These are phyloP conservation scores for Blennius ocellaris DNA, from an alignment of 2,113 vertebrate species.

Conservation along the genomic window DNA sequence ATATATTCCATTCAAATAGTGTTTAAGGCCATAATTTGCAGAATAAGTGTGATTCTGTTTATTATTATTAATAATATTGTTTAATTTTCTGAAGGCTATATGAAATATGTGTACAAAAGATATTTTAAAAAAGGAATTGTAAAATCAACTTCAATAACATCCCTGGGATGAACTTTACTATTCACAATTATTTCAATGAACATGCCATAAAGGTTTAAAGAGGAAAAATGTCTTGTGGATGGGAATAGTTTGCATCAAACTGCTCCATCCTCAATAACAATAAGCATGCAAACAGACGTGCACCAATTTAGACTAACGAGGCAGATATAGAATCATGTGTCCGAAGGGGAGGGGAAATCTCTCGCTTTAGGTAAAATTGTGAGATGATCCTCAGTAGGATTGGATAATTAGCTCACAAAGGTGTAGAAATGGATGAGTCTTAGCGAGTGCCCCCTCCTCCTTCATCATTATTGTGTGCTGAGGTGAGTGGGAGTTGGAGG, in stretches of 20 bases:
- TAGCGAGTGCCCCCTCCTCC: slow-evolving; percentile 38
- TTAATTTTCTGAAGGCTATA: too few relatives aligned
- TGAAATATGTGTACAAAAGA: too few relatives aligned
- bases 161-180: too few relatives aligned
- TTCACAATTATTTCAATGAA: too few relatives aligned
- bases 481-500: slow-evolving; percentile 63
- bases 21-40: too few relatives aligned
- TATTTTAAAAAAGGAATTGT: too few relatives aligned
- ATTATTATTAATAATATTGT: too few relatives aligned
- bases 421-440: slow-evolving; percentile 50
- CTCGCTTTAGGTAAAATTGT: slow-evolving; percentile 36
- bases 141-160: too few relatives aligned
- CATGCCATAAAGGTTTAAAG: too few relatives aligned
- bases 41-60: too few relatives aligned
- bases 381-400: slow-evolving; percentile 55
- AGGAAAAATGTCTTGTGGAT: background rate
- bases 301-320: slow-evolving; percentile 45
- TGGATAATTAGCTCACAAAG: slow-evolving; percentile 73
- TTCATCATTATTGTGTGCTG: slow-evolving; percentile 46
- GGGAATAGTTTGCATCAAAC: slow-evolving; percentile 4
- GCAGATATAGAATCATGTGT: slow-evolving; percentile 33
- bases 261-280: background rate
- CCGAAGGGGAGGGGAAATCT: slow-evolving; percentile 29
- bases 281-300: slow-evolving; percentile 7
- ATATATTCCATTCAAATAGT: too few relatives aligned